Conservation (phyloP, 2,113 vertebrate species). For the Myodes glareolus region DNA sequence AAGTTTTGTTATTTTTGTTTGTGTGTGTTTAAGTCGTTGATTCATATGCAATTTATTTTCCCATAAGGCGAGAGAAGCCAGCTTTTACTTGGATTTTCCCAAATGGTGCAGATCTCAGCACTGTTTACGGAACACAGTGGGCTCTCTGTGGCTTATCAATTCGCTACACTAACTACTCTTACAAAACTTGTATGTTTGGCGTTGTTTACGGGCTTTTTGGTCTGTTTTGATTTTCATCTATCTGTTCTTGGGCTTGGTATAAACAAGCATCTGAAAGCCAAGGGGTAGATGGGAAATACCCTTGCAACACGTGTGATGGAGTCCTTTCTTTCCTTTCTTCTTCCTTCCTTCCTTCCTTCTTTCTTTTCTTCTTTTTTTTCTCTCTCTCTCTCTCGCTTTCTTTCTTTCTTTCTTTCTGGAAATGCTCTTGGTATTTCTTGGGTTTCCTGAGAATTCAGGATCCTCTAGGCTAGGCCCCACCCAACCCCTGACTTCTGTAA, state of each 20-base stretch:
- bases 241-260: conserved; percentile 33
- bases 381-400: too few relatives aligned
- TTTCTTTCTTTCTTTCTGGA: too few relatives aligned
- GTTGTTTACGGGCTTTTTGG: conserved; percentile 31
- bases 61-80: conserved; percentile 5
- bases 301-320: background rate
- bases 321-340: background rate
- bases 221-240: conserved; percentile 61
- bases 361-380: too few relatives aligned
- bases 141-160: background rate
- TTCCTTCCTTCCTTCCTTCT: too few relatives aligned
- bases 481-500: background rate
- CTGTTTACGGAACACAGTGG: background rate
- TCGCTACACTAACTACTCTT: background rate
- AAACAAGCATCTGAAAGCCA: conserved; percentile 35
- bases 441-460: background rate
- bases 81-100: conserved; percentile 50
- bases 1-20: conserved; percentile 67
- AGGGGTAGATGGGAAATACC: conserved; percentile 39
- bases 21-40: conserved; percentile 47
- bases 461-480: background rate
- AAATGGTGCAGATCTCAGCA: background rate
- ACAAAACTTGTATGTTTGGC: background rate
- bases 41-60: conserved; percentile 49
- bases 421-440: background rate